phyloP scores from a whole-genome alignment of 2,888 invertebrate species.

The Ochropleura plecta region DNA sequence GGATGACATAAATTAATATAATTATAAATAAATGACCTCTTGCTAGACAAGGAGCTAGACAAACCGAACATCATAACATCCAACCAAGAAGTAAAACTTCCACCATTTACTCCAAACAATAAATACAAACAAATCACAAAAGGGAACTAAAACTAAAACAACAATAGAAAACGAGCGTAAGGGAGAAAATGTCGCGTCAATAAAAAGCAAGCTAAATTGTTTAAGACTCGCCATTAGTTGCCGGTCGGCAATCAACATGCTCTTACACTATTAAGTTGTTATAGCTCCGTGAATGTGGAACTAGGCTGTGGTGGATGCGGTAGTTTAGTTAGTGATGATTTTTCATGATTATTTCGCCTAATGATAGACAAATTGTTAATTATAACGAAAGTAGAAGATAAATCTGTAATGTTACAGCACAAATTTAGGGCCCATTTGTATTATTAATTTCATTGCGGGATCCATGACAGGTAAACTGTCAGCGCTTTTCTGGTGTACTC shows the following conservation, averaged over 20 bases:
- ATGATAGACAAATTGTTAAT: no score
- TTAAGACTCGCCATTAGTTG: conserved; percentile 84
- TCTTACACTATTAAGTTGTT: conserved; percentile 88
- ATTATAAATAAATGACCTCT: no score
- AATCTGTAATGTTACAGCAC: no score
- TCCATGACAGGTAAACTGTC: no score
- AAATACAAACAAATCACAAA: conserved; percentile 48
- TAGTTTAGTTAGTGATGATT: not conserved
- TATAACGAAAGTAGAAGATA: no score
- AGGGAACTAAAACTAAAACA: conserved; percentile 36
- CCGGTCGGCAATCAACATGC: conserved; percentile 81
- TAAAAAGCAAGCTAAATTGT: conserved; percentile 83
- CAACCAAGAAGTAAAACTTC: not conserved
- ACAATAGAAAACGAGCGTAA: conserved; percentile 67
- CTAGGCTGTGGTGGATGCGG: conserved; percentile 64
- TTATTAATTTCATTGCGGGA: no score
- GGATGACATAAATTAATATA: no score
- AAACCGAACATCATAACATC: not conserved
- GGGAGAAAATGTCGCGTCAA: conserved; percentile 68
- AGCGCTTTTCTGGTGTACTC: no score
- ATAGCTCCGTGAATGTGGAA: conserved; percentile 76
- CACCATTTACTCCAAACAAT: conserved; percentile 9
- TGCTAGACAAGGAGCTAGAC: no score
- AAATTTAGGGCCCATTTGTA: no score
- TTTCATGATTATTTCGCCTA: no score